Base-by-base conservation (phyloP, 1,140 invertebrate genomes). In the Bactericera cockerelli region DNA sequence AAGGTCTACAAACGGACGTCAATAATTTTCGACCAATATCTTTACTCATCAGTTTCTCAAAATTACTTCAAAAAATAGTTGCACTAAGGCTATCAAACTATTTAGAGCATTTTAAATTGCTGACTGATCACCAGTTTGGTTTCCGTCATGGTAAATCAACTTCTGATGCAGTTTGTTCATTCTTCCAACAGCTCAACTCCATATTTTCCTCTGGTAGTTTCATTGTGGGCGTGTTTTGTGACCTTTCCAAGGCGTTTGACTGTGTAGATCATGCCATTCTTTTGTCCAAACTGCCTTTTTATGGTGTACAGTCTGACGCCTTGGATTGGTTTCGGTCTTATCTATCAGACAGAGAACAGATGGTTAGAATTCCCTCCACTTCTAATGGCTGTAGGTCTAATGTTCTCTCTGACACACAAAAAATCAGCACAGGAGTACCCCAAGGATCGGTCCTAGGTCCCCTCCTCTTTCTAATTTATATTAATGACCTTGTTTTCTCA, bases 221-320 rank as follows among this genome's bases (percentile, higher is more conserved):
- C 55, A 13, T 53, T 33, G 21, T 58, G 16, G 59, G 39, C 10
- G 54, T 63, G 10, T 61, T 61, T 28, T 58, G 58, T 10, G 62
- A 63, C 22, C n/a, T 63, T 14, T 26, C 19, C 3, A 61, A 61
- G 25, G 59, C 59, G 11, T 63, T 63, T 58, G 57, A 63, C 26
- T 49, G 42, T 8, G 56, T 63, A 1, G 49, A 63, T 58, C 59
- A 56, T 38, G 16, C 21, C 2, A 39, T 61, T 38, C 33, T 63
- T 14, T 22, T 63, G 42, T 39, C 57, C 1, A 63, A 59, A 56
- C 14, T 63, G 16, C 25, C 19, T 16, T 53, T 26, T 16, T 39
- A 39, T 22, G 57, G 57, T 22, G 42, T 63, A 10, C 31, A 42
- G 21, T 53, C 49, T 22, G 25, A 1, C 13, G 26, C 13, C 22